Evolutionary conservation across 1,140 invertebrate genomes (phyloP).

Genomic region (Magallana angulata): DNA sequence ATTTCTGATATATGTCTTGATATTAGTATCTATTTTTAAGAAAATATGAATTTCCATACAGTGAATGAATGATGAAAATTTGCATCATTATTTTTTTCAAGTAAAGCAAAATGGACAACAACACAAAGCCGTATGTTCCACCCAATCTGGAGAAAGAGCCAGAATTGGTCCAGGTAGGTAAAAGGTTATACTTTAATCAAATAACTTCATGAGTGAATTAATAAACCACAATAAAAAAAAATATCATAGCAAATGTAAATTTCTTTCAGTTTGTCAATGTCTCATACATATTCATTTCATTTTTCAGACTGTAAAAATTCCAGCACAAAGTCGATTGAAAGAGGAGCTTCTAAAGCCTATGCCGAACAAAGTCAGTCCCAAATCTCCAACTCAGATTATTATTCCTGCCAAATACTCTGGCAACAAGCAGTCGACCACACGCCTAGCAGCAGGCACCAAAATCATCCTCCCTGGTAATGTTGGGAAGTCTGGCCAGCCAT

Average conservation of each 20-base stretch:
- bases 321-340: conserved; percentile 10
- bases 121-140: conserved; percentile 17
- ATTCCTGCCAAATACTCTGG: neutral
- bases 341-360: conserved; percentile 30
- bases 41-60: no score
- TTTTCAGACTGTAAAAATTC: conserved; percentile 8
- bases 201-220: no score
- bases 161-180: neutral
- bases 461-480: conserved; percentile 18
- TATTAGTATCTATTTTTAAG: no score
- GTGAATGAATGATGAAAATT: no score
- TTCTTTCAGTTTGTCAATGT: no score
- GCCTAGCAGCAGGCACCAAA: conserved; percentile 21
- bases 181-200: neutral
- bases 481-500: neutral
- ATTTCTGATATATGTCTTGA: no score
- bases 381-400: conserved; percentile 12
- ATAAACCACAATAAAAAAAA: no score
- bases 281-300: no score
- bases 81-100: no score
- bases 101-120: conserved; percentile 9
- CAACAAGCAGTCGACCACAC: conserved; percentile 25
- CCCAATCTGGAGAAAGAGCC: conserved; percentile 12
- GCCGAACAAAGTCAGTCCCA: neutral
- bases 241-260: no score